Base-by-base conservation (phyloP, 2,113 vertebrate genomes). In the Rutilus rutilus region DNA sequence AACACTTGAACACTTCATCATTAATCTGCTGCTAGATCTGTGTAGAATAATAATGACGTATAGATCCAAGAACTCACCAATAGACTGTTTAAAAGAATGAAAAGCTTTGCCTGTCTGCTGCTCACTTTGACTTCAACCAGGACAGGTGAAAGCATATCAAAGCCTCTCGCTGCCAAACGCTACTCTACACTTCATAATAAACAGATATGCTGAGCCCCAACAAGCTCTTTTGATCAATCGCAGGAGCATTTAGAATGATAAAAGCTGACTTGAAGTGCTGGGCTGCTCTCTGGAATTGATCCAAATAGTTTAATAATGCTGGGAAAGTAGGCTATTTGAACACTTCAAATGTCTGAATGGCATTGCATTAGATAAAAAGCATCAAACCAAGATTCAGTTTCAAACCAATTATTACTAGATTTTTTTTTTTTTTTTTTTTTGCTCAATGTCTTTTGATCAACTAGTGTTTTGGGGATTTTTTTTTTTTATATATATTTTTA, bases 161-260 rank as follows among this genome's bases (percentile, higher is more conserved):
- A 88, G 23, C 33, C 15, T 85, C 60, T 71, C 2, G 21, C 50
- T 65, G 73, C 50, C 25, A 81, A 52, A 27, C 3, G 2, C 73
- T 88, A 85, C 88, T 93, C 89, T 60, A 88, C 92, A 92, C 91
- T 88, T 92, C 82, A 78, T 91, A 90, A 92, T 93, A 90, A 91
- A 89, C 64, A 77, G 59, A 78, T 7, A 50, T 62, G 81, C 86
- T 65, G 65, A 57, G 78, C 64, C 54, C 59, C 60, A 64, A n/a
- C 78, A 65, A 47, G 36, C 39, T 36, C 89, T 91, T 42, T 89
- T 91, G 89, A 91, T 92, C 87, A 77, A 59, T 54, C 23, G 0
- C 27, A 84, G 86, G 78, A 45, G 57, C 52, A 62, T 79, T 65
- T 11, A 64, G 80, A 91, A 88, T 83, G 90, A 91, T 85, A 82